Conservation (phyloP, 2,888 invertebrate genomes). For the Ischnura elegans region DNA sequence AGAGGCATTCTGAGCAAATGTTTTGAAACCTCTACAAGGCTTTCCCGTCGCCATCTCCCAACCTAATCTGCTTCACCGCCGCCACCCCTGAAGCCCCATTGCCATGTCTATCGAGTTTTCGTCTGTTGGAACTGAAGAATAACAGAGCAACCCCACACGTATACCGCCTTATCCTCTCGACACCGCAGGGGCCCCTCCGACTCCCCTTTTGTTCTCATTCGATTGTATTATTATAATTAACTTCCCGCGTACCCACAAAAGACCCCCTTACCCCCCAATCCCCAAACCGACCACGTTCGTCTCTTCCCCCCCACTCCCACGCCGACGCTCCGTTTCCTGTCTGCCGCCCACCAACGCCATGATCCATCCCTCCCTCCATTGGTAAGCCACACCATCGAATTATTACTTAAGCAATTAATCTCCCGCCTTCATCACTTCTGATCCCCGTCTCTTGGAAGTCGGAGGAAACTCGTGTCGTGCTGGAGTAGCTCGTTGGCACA, state of each 20-base stretch:
- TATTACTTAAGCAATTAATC: constrained; percentile 14
- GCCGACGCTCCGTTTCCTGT: neutral
- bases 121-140: neutral
- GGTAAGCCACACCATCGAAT: neutral
- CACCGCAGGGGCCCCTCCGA: neutral
- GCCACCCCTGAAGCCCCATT: neutral
- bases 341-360: neutral
- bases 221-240: constrained; percentile 35
- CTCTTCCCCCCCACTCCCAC: neutral
- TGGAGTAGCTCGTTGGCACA: neutral
- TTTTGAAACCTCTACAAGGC: neutral
- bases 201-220: neutral
- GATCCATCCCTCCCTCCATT: neutral
- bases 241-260: neutral
- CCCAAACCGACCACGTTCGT: neutral
- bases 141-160: neutral
- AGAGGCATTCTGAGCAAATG: neutral
- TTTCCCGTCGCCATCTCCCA: neutral
- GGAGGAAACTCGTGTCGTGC: neutral
- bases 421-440: neutral
- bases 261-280: neutral
- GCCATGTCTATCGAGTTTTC: neutral
- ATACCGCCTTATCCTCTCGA: neutral
- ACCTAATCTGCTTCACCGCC: neutral
- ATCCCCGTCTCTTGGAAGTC: neutral